Base-by-base conservation (phyloP, 2,888 invertebrate species). In the Drosophila longiperda region DNA sequence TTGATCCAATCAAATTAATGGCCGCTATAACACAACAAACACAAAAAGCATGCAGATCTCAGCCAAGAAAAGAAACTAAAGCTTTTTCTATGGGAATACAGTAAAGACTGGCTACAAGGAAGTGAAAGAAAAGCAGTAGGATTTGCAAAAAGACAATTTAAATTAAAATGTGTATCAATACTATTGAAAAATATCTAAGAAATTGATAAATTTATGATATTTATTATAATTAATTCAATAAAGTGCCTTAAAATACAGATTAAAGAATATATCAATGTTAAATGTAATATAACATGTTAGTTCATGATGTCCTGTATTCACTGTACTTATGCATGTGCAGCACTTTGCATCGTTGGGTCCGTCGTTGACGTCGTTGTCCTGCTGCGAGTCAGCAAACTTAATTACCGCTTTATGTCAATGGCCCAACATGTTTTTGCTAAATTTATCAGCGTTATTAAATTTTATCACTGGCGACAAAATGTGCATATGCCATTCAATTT, bases 321-420 rank as follows among this genome's bases (percentile, higher is more conserved):
- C 77, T 74, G 66, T 66, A 66, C 1, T 11, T 29, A n/a, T 45
- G 61, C 38, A 34, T 50, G 26, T 29, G 36, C 60, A 29, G 45
- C 74, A 74, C 52, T 45, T 49, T 59, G 72, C 66, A 40, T 60
- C n/a, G 58, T 23, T 34, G 59, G 50, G 34, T 32, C 45, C 48
- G 23, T 42, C 52, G 63, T 58, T 67, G 74, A 57, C 55, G 68
- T 63, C 55, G 68, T 63, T 58, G 70, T 69, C 79, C 79, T 72
- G 80, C 79, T 79, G 79, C 80, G 77, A 77, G 75, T 78, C 78
- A 78, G 88, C 88, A 90, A 89, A 87, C 90, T 91, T 91, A 91
- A 91, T 91, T 91, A 91, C 91, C 91, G 90, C 91, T 91, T 91
- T 91, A 91, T 91, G 91, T 90, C 91, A 91, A 87, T 90, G 91